These are phyloP conservation scores for Brachypalpus laphriformis DNA, from an alignment of 2,888 invertebrate genomes.

Conservation along the genomic window DNA sequence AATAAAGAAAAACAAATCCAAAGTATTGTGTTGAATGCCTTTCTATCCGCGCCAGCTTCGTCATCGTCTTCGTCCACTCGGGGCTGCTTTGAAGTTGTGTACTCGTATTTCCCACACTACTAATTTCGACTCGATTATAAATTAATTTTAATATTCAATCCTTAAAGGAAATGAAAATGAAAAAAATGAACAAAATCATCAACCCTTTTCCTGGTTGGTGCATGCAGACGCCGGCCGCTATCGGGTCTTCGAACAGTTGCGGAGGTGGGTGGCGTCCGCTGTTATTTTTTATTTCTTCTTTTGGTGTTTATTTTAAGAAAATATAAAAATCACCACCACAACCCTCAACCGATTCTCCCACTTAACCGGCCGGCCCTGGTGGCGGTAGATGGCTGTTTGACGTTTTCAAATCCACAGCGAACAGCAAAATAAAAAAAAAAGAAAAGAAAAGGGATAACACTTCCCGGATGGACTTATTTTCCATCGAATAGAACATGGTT, in stretches of 20 bases:
- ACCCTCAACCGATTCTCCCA: slow-evolving; percentile 33
- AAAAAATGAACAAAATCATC: slow-evolving; percentile 40
- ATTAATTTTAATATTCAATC: slow-evolving; percentile 76
- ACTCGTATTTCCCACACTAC: slow-evolving; percentile 11
- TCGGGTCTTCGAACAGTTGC: slow-evolving; percentile 45
- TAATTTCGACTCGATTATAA: slow-evolving; percentile 73
- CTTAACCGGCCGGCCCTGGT: slow-evolving; percentile 2
- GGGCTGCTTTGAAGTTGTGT: slow-evolving; percentile 40
- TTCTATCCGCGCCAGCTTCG: neutral
- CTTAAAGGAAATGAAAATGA: slow-evolving; percentile 44
- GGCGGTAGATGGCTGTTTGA: slow-evolving; percentile 47
- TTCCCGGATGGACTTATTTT: slow-evolving; percentile 71
- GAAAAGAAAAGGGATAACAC: slow-evolving; percentile 63
- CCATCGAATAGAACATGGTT: slow-evolving; percentile 67
- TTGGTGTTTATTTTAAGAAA: slow-evolving; percentile 66
- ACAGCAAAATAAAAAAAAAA: too few relatives aligned
- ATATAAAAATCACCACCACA: slow-evolving; percentile 69
- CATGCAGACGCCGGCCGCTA: slow-evolving; percentile 24
- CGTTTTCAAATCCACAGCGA: slow-evolving; percentile 48
- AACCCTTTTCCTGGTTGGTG: slow-evolving; percentile 49
- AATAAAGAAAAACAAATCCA: neutral
- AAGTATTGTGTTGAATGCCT: slow-evolving; percentile 17
- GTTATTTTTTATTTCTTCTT: slow-evolving; percentile 29
- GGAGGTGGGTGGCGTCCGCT: slow-evolving; percentile 49
- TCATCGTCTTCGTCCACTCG: neutral